Evolutionary conservation across 2,888 invertebrate genomes (phyloP), one percentile per base, ranked within the genome.

Genomic region (Lissocephala sabroskyi): DNA sequence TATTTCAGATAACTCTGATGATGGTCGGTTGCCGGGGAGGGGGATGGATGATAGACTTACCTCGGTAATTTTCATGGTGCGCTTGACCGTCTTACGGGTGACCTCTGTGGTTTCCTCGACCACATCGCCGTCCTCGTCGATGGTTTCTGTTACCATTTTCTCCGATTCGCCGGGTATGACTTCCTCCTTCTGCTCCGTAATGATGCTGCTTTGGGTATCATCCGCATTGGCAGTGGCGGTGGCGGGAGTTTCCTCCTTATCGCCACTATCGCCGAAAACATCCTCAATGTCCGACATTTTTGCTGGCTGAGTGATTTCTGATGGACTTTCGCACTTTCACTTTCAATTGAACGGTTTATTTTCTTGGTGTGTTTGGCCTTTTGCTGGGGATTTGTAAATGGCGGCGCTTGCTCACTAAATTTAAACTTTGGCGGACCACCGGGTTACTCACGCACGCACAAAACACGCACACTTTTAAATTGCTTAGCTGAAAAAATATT

Each of bases 41-140:
- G n/a, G 6, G n/a, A 4, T 32, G 37, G 41, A 35, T 4, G 19
- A 10, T n/a, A 4, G 13, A 75, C 83, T 76, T 49, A 82, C 82
- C 82, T 83, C 82, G 49, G 83, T 82, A 43, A 82, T 82, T 71
- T 83, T 82, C 82, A 82, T 82, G 49, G 83, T 83, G 40, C 82
- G 80, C 49, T 82, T 82, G 10, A 85, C 84, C 47, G 81, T 80
- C 63, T 85, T 85, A 47, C 84, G 82, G 29, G 80, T 81, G 5
- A 84, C 80, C 59, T 84, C 74, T 26, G 84, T 82, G 37, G 80
- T 81, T 59, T 84, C 83, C 61, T 84, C 83, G 11, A 82, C 81
- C 41, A 80, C 81, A 43, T 83, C 84, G 45, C 82, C 84, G 52
- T 83, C 83, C 55, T 82, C 83, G 28, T 82, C 83, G 47, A 82